Conservation (phyloP, 2,797 vertebrate genomes). For the Epinephelus malabaricus region DNA sequence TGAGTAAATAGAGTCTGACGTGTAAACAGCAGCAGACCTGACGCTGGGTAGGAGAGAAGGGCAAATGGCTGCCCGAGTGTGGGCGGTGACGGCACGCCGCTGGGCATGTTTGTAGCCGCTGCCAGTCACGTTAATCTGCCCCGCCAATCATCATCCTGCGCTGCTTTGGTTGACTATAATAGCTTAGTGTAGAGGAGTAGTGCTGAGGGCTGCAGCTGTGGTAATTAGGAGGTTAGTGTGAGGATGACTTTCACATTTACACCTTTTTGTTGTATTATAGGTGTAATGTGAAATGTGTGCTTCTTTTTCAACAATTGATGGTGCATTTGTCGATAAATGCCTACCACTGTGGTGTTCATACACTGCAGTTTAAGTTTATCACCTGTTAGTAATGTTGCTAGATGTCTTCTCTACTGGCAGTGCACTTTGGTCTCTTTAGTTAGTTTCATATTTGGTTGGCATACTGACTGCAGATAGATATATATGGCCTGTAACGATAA, state of each 20-base stretch:
- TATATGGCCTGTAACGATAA: too few species aligned
- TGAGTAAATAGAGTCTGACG: slow-evolving; percentile 71
- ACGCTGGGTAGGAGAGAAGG: slow-evolving; percentile 57
- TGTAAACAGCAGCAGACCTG: slow-evolving; percentile 67
- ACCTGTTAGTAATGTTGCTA: neutral
- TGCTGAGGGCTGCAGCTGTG: slow-evolving; percentile 3
- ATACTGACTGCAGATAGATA: neutral
- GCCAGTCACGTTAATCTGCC: slow-evolving; percentile 71
- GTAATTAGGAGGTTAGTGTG: slow-evolving; percentile 24
- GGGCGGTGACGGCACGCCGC: slow-evolving; percentile 61
- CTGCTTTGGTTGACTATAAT: slow-evolving; percentile 43
- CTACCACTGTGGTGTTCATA: neutral
- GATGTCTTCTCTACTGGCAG: neutral
- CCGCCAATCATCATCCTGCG: slow-evolving; percentile 65
- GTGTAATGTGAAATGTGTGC: slow-evolving; percentile 18
- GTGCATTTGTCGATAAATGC: neutral
- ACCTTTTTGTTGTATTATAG: slow-evolving; percentile 2
- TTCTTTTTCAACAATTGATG: neutral
- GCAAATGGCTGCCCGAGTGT: slow-evolving; percentile 61
- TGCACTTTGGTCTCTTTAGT: neutral
- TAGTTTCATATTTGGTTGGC: neutral
- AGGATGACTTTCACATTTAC: slow-evolving; percentile 12
- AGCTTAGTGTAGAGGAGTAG: slow-evolving; percentile 23
- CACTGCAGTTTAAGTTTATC: slow-evolving; percentile 5
- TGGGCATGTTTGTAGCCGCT: slow-evolving; percentile 74